Evolutionary conservation across 2,113 vertebrate species (phyloP), one percentile per base, ranked within the genome.

Genomic region (Sardina pilchardus): DNA sequence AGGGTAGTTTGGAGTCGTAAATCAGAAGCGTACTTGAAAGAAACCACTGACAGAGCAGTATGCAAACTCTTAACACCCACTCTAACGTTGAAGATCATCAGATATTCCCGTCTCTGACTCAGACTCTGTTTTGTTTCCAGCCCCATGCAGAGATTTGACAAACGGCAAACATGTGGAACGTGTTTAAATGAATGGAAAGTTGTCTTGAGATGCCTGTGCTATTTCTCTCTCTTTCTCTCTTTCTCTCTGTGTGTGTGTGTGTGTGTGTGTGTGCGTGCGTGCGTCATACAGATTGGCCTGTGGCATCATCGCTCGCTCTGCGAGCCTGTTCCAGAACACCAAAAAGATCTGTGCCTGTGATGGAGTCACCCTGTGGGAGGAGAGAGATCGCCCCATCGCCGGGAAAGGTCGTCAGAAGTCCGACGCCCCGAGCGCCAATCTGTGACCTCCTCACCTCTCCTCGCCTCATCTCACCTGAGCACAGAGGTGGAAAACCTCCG

Each of bases 311-410:
- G 97, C 98, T 21, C 94, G 97, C 0, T 97, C 97, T 0, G 94
- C 97, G 0, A 96, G 97, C 45, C 96, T 99, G 2, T 98, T 98
- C 93, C 95, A 98, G 91, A 99, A 99, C 88, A 92, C 95, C 84
- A 99, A 98, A 84, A 93, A 93, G 87, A 94, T 98, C 44, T 99
- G 97, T 17, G 91, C 96, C 24, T 99, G 98, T 0, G 96, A 99
- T 0, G 97, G 97, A 0, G 91, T 97, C 80, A 97, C 97, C 0
- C 93, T 98, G 12, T 98, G 98, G 98, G 97, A 99, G 85, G 97
- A 99, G 92, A 90, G 96, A 50, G 95, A 96, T 84, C 90, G 91
- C 6, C 95, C 96, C 1, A 81, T 95, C 0, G 96, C 95, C 0
- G 96, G 96, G 0, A 90, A 86, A 81, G 96, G 96, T 3, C 93